These are phyloP conservation scores for Euproctis similis DNA, from an alignment of 2,888 invertebrate species.

Conservation along the genomic window DNA sequence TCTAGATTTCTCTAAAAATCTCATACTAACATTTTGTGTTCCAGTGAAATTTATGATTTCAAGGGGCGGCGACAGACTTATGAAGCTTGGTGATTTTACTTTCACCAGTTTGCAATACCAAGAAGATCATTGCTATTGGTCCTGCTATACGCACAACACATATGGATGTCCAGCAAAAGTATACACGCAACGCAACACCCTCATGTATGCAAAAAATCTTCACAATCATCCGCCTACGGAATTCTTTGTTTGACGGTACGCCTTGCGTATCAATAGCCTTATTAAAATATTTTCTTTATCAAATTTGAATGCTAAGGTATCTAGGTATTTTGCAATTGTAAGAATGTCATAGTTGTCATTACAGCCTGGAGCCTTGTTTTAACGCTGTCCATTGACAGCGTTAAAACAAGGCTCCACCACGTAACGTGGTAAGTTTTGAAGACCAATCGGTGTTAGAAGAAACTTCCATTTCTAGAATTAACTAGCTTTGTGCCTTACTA, in stretches of 20 bases:
- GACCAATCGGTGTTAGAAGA: too few species aligned
- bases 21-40: conserved; percentile 28
- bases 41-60: conserved; percentile 65
- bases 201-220: conserved; percentile 50
- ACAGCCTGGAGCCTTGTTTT: too few species aligned
- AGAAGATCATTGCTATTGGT: conserved; percentile 49
- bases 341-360: too few species aligned
- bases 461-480: too few species aligned
- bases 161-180: conserved; percentile 55
- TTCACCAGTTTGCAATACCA: conserved; percentile 41
- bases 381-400: too few species aligned
- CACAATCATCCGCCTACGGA: conserved; percentile 67
- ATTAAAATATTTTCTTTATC: too few species aligned
- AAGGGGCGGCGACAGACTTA: conserved; percentile 52
- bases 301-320: too few species aligned
- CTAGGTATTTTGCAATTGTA: too few species aligned
- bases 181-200: conserved; percentile 45
- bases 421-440: too few species aligned
- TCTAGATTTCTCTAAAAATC: too few species aligned
- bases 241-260: conserved; percentile 46
- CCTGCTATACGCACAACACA: conserved; percentile 55
- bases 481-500: too few species aligned
- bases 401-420: too few species aligned
- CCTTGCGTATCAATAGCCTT: conserved; percentile 1
- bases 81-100: conserved; percentile 65